Evolutionary conservation across 2,888 invertebrate species (phyloP).

Genomic region (Sacculina carcini): DNA sequence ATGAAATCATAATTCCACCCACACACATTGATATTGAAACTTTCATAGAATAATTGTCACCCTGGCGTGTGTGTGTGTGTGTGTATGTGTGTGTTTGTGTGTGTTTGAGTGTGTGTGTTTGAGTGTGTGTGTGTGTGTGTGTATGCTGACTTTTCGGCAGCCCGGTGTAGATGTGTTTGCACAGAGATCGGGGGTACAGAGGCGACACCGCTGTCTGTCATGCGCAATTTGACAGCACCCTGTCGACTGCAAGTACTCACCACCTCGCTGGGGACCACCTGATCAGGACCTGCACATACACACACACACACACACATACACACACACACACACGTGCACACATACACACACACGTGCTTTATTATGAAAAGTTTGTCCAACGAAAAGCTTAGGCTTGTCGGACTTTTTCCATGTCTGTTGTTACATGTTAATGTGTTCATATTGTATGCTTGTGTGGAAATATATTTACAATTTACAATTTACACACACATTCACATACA

Average conservation of each 20-base stretch:
- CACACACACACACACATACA: neutral
- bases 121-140: too few species aligned
- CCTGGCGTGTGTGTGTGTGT: too few species aligned
- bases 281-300: constrained; percentile 11
- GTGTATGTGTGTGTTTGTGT: too few species aligned
- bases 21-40: neutral
- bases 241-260: constrained; percentile 9
- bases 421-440: too few species aligned
- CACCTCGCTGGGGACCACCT: constrained; percentile 10
- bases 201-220: constrained; percentile 10
- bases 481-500: too few species aligned
- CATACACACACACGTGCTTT: neutral
- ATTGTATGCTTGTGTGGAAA: too few species aligned
- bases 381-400: too few species aligned
- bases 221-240: constrained; percentile 10
- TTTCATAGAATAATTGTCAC: too few species aligned
- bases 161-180: constrained; percentile 10
- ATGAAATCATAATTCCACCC: neutral
- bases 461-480: too few species aligned
- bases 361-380: too few species aligned
- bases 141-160: constrained; percentile 13
- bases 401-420: too few species aligned
- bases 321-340: neutral
- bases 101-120: too few species aligned
- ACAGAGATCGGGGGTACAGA: constrained; percentile 11